phyloP scores from a whole-genome alignment of 37 sponge, comb jelly and placozoan species.

The Aphrocallistes beatrix region DNA sequence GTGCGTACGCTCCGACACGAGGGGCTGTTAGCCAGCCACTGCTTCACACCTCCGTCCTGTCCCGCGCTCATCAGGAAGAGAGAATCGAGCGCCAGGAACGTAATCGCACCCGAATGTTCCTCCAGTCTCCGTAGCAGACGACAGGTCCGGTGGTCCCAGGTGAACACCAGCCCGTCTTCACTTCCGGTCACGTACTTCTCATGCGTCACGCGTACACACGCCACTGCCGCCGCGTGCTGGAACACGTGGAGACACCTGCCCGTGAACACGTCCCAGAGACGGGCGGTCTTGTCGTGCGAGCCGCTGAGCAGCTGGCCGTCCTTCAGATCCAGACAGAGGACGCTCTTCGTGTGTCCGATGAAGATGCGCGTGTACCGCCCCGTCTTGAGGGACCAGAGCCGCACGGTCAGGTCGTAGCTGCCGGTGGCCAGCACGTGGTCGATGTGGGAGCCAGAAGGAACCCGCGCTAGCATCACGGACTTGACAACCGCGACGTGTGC shows the following conservation, averaged over 20 bases:
- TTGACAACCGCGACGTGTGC: not conserved
- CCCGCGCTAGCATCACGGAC: not conserved
- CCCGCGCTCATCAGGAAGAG: not conserved
- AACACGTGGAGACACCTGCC: not conserved
- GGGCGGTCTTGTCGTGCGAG: not conserved
- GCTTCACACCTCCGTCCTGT: not conserved
- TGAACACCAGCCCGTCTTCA: not conserved
- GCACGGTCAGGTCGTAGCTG: constrained; percentile 28
- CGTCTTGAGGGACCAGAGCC: constrained; percentile 28
- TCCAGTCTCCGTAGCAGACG: not conserved
- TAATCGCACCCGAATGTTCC: constrained; percentile 10
- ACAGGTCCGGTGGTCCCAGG: constrained; percentile 10
- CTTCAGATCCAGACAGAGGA: constrained; percentile 28
- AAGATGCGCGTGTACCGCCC: constrained; percentile 25
- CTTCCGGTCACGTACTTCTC: not conserved
- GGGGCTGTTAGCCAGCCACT: not conserved
- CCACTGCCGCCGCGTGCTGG: not conserved
- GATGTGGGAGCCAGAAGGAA: not conserved
- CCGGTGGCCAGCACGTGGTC: constrained; percentile 21
- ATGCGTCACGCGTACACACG: not conserved
- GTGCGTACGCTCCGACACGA: not conserved
- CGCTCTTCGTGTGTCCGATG: constrained; percentile 27
- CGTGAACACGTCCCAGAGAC: not conserved
- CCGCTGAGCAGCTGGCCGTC: constrained; percentile 19
- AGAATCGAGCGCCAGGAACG: not conserved